Base-by-base conservation (phyloP, 1,140 invertebrate species). In the Euura lappo region DNA sequence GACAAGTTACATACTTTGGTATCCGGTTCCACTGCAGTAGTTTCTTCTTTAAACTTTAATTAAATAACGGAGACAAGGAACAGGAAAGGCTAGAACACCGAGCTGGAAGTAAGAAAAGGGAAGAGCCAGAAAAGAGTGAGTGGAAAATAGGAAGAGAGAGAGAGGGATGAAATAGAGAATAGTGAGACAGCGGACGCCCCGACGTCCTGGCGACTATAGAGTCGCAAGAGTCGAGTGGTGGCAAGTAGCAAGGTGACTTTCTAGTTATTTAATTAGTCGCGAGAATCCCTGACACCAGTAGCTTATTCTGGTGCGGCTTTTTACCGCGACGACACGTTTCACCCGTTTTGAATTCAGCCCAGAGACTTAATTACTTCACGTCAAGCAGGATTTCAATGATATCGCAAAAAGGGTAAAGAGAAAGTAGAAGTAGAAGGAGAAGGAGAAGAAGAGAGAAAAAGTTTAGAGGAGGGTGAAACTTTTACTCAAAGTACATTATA, bases 261-360 rank as follows among this genome's bases (percentile, higher is more conserved):
- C 80, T 81, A 81, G 81, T 83, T 83, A 81, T 83, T 83, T 83
- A 83, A 83, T 83, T 83, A 81, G 78, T 76, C 74, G 76, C 69
- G 76, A 80, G 78, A 81, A 77, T 79, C 79, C 78, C 74, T 75
- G 75, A 78, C 75, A 68, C 76, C 75, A 74, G 73, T 71, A 76
- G 75, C 66, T 75, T 71, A 73, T 28, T 28, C 28, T 28, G 28
- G 28, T 28, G 28, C 28, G 28, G 28, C 28, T 28, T 28, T 28
- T 28, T 28, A 28, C 28, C 28, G 28, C 28, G 28, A 28, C 28
- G 28, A 28, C 28, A 28, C 28, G 28, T 28, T 28, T 28, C 28
- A 28, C 28, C 28, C 28, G 28, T 28, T 28, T 28, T 28, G 28
- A 28, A 28, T 28, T 28, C 28, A 28, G 28, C 28, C 1, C 28